Base-by-base conservation (phyloP, 1,140 invertebrate genomes). In the Onthophagus taurus region DNA sequence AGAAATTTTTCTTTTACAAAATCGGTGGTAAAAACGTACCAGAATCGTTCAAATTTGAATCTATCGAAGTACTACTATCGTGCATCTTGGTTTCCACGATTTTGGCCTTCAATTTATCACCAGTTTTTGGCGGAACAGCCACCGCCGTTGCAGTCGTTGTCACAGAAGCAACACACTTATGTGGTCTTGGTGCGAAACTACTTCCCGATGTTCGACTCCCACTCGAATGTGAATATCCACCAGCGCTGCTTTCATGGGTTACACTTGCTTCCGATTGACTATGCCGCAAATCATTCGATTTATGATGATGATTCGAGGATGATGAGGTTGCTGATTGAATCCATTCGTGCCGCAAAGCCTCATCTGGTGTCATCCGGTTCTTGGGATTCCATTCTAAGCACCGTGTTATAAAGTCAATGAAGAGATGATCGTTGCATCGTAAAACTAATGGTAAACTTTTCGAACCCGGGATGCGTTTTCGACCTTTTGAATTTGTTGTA, bases 371-470 rank as follows among this genome's bases (percentile, higher is more conserved):
- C 79, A 97, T 83, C 41, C 95, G 75, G 48, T 84, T 81, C 52
- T 88, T 82, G 9, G 93, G 85, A 69, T 97, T 92, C 94, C 94
- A 98, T 62, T 94, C 88, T 44, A 97, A 74, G 66, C 93, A 97
- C 61, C 82, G 76, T 45, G 83, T 82, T 58, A 98, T 78, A 66
- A 97, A 97, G 67, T 97, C 86, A 20, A 95, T 80, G 71, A 97
- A 97, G 16, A 89, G 71, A 12, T 81, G 76, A 67, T 97, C 92
- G 59, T 84, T 85, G 57, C 88, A 89, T 49, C 86, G 77, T 9
- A 90, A 72, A 14, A 81, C 84, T 42, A 77, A 71, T 2, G 81
- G 69, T 13, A 92, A 67, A 36, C 78, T 80, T 58, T 91, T 88
- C 45, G 90, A 83, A 24, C 85, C 90, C 2, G 86, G 85, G 53